Percentiles rank a stretch among this genome's conserved stretches.
phyloP scores from a whole-genome alignment of 2,113 vertebrate species.

The Hippocampus barbouri region DNA sequence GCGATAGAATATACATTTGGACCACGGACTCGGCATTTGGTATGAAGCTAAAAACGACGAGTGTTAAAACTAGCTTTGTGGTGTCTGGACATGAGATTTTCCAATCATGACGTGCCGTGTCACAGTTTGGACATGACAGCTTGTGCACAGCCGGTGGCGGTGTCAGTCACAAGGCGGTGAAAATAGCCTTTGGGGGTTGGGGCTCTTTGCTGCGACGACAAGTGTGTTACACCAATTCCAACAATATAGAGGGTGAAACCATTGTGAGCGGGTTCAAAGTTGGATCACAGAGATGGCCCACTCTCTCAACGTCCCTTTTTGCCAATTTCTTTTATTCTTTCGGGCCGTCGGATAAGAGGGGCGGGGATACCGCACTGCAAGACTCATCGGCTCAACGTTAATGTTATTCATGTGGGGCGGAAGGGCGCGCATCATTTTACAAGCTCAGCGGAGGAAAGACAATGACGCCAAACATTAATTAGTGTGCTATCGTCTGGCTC shows the following conservation, averaged over 20 bases:
- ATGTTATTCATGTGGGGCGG: constrained; percentile 58
- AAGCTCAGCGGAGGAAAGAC: constrained; percentile 54
- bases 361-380: constrained; percentile 48
- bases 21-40: background rate
- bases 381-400: constrained; percentile 62
- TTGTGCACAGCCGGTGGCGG: constrained; percentile 35
- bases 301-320: background rate
- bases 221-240: constrained; percentile 13
- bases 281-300: background rate
- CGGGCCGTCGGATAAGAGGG: constrained; percentile 18
- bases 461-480: constrained; percentile 66
- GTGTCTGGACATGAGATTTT: constrained; percentile 42
- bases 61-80: constrained; percentile 7
- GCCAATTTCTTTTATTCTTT: background rate
- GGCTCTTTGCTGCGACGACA: constrained; percentile 1
- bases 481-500: constrained; percentile 61
- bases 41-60: background rate
- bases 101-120: constrained; percentile 44
- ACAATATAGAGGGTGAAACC: background rate
- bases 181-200: constrained; percentile 43
- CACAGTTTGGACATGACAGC: constrained; percentile 49
- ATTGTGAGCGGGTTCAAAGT: too few relatives aligned
- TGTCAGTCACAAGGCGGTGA: constrained; percentile 39
- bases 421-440: constrained; percentile 55
- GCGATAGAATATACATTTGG: background rate